A percentile compares a stretch with the other conserved stretches of the same genome.
These are phyloP conservation scores for Pediacus dermestoides DNA, from an alignment of 2,888 invertebrate species.

Conservation along the genomic window DNA sequence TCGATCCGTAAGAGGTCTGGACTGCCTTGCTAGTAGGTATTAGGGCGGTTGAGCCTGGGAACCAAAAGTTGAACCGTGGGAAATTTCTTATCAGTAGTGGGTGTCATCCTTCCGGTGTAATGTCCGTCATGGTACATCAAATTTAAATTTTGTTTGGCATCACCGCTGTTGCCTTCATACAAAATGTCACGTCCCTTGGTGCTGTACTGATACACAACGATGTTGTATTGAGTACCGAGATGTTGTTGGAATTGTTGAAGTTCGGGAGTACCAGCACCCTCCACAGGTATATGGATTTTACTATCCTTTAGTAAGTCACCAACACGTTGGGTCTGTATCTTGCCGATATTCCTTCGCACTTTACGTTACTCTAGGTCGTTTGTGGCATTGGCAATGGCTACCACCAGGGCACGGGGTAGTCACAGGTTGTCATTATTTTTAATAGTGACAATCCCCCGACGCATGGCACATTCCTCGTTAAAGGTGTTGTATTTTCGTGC, in stretches of 20 bases:
- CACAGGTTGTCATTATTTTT: slow-evolving; percentile 18
- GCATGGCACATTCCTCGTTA: slow-evolving; percentile 12
- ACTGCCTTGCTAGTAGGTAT: too few relatives aligned
- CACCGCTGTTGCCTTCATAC: slow-evolving; percentile 12
- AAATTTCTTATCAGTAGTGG: too few relatives aligned
- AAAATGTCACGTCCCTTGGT: slow-evolving; percentile 15
- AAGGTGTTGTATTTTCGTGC: slow-evolving; percentile 7
- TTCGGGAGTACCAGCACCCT: slow-evolving; percentile 18
- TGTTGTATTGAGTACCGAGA: slow-evolving; percentile 16
- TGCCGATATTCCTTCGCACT: slow-evolving; percentile 11
- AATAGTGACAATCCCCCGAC: slow-evolving; percentile 16
- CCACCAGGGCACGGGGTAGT: slow-evolving; percentile 18
- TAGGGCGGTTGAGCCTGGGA: too few relatives aligned
- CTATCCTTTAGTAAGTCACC: slow-evolving; percentile 2
- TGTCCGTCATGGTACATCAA: slow-evolving; percentile 24
- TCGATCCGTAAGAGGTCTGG: too few relatives aligned
- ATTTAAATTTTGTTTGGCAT: slow-evolving; percentile 18
- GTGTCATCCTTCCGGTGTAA: too few relatives aligned
- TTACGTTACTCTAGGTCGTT: slow-evolving; percentile 16
- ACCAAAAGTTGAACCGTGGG: too few relatives aligned
- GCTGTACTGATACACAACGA: slow-evolving; percentile 20
- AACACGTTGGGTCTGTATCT: slow-evolving; percentile 9
- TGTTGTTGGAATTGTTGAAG: slow-evolving; percentile 17
- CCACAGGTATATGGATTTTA: slow-evolving; percentile 8
- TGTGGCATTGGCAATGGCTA: slow-evolving; percentile 10